Conservation (phyloP, 2,113 vertebrate species). For the Nyctibius bracteatus region DNA sequence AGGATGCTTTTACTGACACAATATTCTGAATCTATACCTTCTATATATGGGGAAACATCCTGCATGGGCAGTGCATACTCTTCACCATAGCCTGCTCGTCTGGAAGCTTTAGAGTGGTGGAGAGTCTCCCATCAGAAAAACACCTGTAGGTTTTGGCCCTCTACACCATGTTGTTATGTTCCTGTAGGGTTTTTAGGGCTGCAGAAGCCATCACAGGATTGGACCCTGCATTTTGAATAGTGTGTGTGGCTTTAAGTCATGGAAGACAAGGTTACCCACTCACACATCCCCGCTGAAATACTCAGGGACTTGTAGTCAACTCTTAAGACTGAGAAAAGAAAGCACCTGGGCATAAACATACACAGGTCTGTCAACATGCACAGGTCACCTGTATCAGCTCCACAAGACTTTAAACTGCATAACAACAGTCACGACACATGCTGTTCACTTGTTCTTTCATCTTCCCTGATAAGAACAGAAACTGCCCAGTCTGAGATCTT, state of each 20-base stretch:
- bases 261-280: neutral
- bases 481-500: neutral
- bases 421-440: fast-evolving
- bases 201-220: neutral
- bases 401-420: neutral
- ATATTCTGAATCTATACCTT: neutral
- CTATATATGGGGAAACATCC: neutral
- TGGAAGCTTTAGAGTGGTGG: neutral
- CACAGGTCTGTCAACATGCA: neutral
- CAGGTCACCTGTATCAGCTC: neutral
- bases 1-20: neutral
- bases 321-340: neutral
- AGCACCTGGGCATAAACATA: neutral
- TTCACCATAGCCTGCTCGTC: neutral
- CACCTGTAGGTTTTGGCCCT: neutral
- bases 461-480: neutral
- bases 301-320: neutral
- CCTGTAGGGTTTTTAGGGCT: neutral
- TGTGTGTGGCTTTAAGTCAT: neutral
- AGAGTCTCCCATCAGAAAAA: neutral
- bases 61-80: neutral
- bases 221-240: neutral
- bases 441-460: neutral
- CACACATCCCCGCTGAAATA: neutral
- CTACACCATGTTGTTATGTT: neutral